Evolutionary conservation across 2,797 vertebrate species (phyloP), one percentile per base, ranked within the genome.

Genomic region (Sebastes cheni): DNA sequence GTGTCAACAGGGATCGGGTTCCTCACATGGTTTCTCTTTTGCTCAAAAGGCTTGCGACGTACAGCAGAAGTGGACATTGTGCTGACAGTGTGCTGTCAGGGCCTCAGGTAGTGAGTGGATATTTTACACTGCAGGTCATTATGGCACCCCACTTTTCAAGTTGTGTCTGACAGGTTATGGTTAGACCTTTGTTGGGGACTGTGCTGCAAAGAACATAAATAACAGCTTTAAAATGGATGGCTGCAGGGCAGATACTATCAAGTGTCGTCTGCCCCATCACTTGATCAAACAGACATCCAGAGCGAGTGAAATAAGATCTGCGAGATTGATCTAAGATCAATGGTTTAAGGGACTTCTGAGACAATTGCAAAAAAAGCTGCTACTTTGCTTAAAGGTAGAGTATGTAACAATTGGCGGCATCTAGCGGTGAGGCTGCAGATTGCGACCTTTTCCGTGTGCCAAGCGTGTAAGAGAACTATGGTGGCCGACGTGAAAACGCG

Each of bases 1-100:
- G 88, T 87, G 91, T 94, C 93, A 93, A 90, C 91, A 89, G 81
- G 86, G 81, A 89, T 94, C 91, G 29, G 68, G 86, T 93, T 93
- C 80, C 86, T 85, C 67, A 71, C 67, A 75, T 72, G 72, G 77
- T 88, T 88, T 89, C 64, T 83, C 65, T 76, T 81, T 60, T 64
- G 72, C 81, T 88, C 78, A 82, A 83, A 89, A 52, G 84, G 81
- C 90, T 70, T 83, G 67, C 59, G 5, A 72, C 3, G 10, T 65
- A 67, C 83, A 83, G 72, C 59, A 42, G 70, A 74, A 83, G 79
- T 72, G 84, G 80, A 89, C 83, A 72, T 73, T 27, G 78, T n/a
- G 67, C 67, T 87, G 85, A 87, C 81, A 82, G 73, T 64, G 39
- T 64, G 83, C 80, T 39, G 85, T 80, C 79, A 74, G 68, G 69